phyloP scores from a whole-genome alignment of 2,797 vertebrate genomes.

The Ambastaia sidthimunki region DNA sequence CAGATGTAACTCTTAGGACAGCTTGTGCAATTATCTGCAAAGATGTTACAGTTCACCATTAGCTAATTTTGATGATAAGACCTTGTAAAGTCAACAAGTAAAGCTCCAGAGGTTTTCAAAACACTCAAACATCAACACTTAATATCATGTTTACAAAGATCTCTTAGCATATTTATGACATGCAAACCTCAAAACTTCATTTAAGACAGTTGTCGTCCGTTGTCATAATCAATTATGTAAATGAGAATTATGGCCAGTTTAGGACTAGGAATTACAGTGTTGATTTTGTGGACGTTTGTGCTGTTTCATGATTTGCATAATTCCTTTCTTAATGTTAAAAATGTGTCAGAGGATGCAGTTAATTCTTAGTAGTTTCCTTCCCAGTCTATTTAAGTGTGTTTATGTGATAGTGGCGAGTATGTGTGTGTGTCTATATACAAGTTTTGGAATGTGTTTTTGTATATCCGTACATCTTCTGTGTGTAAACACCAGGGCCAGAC shows the following conservation, averaged over 20 bases:
- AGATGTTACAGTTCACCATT: not conserved
- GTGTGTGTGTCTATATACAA: not conserved
- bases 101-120: conserved; percentile 12
- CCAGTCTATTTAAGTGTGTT: not conserved
- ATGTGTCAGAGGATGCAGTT: not conserved
- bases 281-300: not conserved
- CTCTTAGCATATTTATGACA: conserved; percentile 64
- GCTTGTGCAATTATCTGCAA: conserved; percentile 10
- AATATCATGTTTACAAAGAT: conserved; percentile 53
- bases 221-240: conserved; percentile 64
- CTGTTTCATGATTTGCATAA: not conserved
- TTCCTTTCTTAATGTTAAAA: not conserved
- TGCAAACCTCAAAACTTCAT: conserved; percentile 59
- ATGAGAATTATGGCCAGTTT: conserved; percentile 61
- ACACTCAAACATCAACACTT: conserved; percentile 62
- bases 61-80: conserved; percentile 28
- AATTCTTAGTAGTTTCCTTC: not conserved
- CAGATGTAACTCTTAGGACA: not conserved
- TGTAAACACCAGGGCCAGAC: conserved; percentile 20
- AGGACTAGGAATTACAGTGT: not conserved
- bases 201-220: conserved; percentile 66
- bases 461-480: not conserved
- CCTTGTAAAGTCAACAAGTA: conserved; percentile 27
- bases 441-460: conserved; percentile 16
- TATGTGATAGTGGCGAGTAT: not conserved